Base-by-base conservation (phyloP, 2,797 vertebrate genomes). In the Ctenosaura bakeri region DNA sequence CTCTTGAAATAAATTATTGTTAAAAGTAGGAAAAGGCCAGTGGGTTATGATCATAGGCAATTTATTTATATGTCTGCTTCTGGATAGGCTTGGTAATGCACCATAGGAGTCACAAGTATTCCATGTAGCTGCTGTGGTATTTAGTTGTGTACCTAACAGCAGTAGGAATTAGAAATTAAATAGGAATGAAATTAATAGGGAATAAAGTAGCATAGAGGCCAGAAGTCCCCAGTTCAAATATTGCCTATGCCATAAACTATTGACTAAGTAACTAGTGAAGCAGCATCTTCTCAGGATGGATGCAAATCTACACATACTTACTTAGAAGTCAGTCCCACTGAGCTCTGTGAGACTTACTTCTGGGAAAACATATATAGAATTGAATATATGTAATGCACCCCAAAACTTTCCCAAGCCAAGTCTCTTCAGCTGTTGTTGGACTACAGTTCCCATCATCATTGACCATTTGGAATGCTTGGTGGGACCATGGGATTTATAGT, bases 1-100 rank as follows among this genome's bases (percentile, higher is more conserved):
- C 13, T 4, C 77, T 73, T 71, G 66, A 73, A 35, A 46, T 50
- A 86, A 86, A 85, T 46, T 85, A 66, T 24, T 90, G 14, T 50
- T 26, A 26, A 42, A 81, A 52, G 54, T 18, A 0, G 52, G 69
- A 18, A 62, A 77, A 89, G 32, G n/a, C 42, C 71, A 54, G 32
- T 84, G 71, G 54, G 29, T 59, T 88, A 18, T 77, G 64, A n/a
- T 4, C 32, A 29, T 42, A 20, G 38, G 20, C 73, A 29, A 83
- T 74, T 32, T 62, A 83, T 77, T 76, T 64, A 29, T 14, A 26
- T 26, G 38, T 64, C 24, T 64, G 38, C 24, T 77, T 64, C 56
- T 77, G n/a, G 20, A 38, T 76, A 18, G 62, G 54, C 38, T 83
- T 84, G 81, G 22, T 56, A 64, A 16, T 13, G n/a, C n/a, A 18